These are phyloP conservation scores for Gandaritis pyraliata DNA, from an alignment of 2,888 invertebrate genomes.

Conservation along the genomic window DNA sequence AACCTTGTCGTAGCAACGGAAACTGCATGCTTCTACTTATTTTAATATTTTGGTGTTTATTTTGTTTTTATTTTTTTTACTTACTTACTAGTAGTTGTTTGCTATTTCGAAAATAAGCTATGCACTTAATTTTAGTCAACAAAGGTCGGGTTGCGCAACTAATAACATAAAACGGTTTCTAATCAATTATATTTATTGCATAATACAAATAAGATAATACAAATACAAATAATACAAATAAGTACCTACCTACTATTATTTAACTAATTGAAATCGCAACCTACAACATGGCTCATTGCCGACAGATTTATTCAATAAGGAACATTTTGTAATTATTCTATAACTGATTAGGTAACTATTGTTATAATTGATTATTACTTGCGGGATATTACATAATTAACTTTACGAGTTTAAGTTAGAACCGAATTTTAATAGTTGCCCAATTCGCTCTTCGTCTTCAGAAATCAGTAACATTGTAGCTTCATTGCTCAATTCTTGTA, in stretches of 20 bases:
- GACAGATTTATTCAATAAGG: not conserved
- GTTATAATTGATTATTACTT: not conserved
- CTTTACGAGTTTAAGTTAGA: not conserved
- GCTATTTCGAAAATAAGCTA: slow-evolving; percentile 17
- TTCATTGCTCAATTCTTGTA: slow-evolving; percentile 44
- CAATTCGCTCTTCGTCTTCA: slow-evolving; percentile 22
- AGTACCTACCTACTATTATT: not conserved
- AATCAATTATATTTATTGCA: slow-evolving; percentile 13
- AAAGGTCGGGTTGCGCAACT: slow-evolving; percentile 41
- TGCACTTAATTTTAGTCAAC: not conserved
- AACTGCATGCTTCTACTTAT: slow-evolving; percentile 22
- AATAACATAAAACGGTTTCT: slow-evolving; percentile 28
- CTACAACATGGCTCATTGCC: not conserved
- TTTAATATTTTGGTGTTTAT: slow-evolving; percentile 10
- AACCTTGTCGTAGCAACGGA: slow-evolving; percentile 30
- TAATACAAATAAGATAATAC: too few relatives aligned
- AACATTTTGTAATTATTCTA: not conserved
- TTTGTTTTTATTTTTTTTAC: slow-evolving; percentile 14
- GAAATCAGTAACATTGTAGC: not conserved
- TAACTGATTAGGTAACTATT: not conserved
- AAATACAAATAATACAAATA: slow-evolving; percentile 4
- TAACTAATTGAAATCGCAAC: slow-evolving; percentile 8
- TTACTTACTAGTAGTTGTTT: slow-evolving; percentile 6
- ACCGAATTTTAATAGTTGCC: slow-evolving; percentile 4
- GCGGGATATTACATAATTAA: not conserved